Conservation (phyloP, 2,113 vertebrate genomes). For the Petromus typicus region DNA sequence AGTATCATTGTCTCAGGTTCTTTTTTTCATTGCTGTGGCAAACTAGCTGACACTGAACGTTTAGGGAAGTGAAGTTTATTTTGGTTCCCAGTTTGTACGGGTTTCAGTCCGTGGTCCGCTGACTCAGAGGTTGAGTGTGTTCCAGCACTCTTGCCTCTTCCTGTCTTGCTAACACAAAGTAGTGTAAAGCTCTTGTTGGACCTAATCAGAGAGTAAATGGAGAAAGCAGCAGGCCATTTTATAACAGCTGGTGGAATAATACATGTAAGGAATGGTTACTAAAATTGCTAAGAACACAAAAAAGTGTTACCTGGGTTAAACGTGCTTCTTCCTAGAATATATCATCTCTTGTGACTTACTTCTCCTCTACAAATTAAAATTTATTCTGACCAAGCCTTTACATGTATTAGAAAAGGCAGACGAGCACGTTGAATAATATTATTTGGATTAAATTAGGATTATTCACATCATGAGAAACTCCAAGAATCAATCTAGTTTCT, state of each 20-base stretch:
- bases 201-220: not conserved
- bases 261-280: not conserved
- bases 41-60: not conserved
- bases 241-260: not conserved
- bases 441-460: not conserved
- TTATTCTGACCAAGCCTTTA: not conserved
- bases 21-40: too few relatives aligned
- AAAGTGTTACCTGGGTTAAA: not conserved
- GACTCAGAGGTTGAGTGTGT: not conserved
- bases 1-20: not conserved
- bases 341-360: not conserved
- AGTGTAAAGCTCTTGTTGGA: not conserved
- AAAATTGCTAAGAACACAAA: not conserved
- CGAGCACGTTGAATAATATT: not conserved
- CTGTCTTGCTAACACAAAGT: not conserved
- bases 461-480: not conserved
- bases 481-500: not conserved
- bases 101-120: not conserved
- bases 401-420: not conserved
- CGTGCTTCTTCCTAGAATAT: not conserved
- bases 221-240: not conserved
- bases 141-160: not conserved
- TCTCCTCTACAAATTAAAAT: not conserved
- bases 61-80: not conserved
- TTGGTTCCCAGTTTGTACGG: not conserved